Conservation (phyloP, 1,140 invertebrate genomes). For the Mercenaria mercenaria region DNA sequence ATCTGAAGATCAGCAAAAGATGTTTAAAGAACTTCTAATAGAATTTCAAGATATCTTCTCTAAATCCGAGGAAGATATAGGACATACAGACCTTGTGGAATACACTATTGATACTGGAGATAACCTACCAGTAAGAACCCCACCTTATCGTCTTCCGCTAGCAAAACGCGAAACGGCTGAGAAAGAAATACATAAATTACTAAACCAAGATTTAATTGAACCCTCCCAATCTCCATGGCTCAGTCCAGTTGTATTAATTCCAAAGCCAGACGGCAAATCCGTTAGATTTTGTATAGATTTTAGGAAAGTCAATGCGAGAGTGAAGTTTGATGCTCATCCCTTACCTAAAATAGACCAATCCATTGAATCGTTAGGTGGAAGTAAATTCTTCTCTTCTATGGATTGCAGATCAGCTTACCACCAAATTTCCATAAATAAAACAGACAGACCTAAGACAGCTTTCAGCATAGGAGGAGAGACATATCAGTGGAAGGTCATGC, state of each 20-base stretch:
- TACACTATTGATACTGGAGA: constrained; percentile 31
- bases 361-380: neutral
- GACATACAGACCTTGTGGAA: constrained; percentile 21
- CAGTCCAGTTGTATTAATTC: neutral
- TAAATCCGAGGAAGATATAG: constrained; percentile 13
- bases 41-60: constrained; percentile 31
- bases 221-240: neutral
- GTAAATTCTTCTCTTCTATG: constrained; percentile 7
- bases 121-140: too few species aligned
- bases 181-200: constrained; percentile 4
- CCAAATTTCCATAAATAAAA: constrained; percentile 5
- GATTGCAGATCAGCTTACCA: neutral
- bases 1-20: neutral
- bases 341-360: neutral
- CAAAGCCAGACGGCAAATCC: neutral
- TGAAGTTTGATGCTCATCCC: constrained; percentile 25
- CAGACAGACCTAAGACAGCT: constrained; percentile 28
- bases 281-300: neutral
- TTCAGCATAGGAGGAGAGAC: constrained; percentile 26
- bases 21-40: neutral
- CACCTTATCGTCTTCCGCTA: neutral
- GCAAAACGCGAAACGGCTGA: neutral
- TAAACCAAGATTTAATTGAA: constrained; percentile 12
- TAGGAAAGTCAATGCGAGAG: neutral
- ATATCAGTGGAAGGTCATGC: constrained; percentile 5